Percentiles rank a stretch among this genome's conserved stretches.
Conservation (phyloP, 2,888 invertebrate genomes). For the Abrostola triplasia region DNA sequence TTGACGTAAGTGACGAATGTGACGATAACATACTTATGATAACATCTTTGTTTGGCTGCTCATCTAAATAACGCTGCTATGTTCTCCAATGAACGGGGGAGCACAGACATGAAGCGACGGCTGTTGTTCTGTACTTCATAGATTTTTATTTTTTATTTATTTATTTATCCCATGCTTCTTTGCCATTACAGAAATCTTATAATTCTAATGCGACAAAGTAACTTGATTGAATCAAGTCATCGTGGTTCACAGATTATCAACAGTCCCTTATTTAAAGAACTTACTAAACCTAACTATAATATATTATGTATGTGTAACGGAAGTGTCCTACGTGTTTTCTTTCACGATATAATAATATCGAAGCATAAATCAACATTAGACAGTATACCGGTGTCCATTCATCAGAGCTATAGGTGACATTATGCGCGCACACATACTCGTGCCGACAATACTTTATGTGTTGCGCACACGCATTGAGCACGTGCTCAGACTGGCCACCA, state of each 20-base stretch:
- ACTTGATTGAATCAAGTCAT: not conserved
- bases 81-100: not conserved
- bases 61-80: slow-evolving; percentile 28
- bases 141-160: too few relatives aligned
- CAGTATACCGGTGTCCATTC: slow-evolving; percentile 33
- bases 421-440: slow-evolving; percentile 39
- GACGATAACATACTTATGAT: slow-evolving; percentile 35
- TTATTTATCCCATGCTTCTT: too few relatives aligned
- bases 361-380: slow-evolving; percentile 3
- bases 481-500: slow-evolving; percentile 43
- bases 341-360: slow-evolving; percentile 3
- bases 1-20: slow-evolving; percentile 9
- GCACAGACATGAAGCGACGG: not conserved
- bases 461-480: slow-evolving; percentile 35
- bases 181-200: too few relatives aligned
- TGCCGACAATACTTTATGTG: not conserved
- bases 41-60: slow-evolving; percentile 26
- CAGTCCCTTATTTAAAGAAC: not conserved
- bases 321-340: slow-evolving; percentile 3
- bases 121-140: not conserved
- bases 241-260: not conserved
- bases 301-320: not conserved
- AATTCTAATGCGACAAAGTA: too few relatives aligned
- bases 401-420: slow-evolving; percentile 28
- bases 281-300: not conserved